phyloP scores from a whole-genome alignment of 1,140 invertebrate species.

The honey bee (Apis mellifera) region DNA sequence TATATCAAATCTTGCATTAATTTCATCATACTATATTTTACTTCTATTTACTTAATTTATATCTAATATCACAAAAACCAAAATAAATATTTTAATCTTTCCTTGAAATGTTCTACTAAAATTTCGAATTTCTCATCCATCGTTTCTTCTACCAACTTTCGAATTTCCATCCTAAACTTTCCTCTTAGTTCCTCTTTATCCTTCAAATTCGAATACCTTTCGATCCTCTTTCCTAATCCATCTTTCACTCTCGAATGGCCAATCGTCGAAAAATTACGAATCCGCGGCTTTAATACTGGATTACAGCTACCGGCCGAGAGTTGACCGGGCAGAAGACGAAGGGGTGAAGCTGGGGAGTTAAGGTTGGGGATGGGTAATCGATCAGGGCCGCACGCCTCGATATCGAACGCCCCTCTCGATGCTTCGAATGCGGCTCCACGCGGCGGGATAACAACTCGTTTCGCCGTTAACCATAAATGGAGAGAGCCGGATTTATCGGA shows the following conservation, averaged over 20 bases:
- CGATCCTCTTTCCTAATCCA: neutral
- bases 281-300: neutral
- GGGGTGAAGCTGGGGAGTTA: slow-evolving; percentile 4
- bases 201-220: neutral
- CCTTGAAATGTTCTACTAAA: too few relatives aligned
- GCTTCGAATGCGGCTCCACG: slow-evolving; percentile 11
- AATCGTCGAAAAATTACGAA: neutral
- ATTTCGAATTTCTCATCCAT: too few relatives aligned
- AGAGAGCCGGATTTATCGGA: slow-evolving; percentile 45
- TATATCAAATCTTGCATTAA: too few relatives aligned
- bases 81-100: too few relatives aligned
- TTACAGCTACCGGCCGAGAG: neutral
- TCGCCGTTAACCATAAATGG: slow-evolving; percentile 47
- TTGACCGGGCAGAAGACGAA: neutral
- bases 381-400: slow-evolving; percentile 38
- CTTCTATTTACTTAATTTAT: too few relatives aligned
- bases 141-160: neutral
- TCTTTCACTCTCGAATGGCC: neutral
- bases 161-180: neutral
- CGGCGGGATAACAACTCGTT: neutral
- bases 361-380: slow-evolving; percentile 37
- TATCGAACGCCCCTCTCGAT: neutral
- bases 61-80: too few relatives aligned
- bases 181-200: neutral
- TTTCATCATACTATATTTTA: too few relatives aligned